Evolutionary conservation across 2,797 vertebrate species (phyloP).

Genomic region (Tiaroga cobitis): DNA sequence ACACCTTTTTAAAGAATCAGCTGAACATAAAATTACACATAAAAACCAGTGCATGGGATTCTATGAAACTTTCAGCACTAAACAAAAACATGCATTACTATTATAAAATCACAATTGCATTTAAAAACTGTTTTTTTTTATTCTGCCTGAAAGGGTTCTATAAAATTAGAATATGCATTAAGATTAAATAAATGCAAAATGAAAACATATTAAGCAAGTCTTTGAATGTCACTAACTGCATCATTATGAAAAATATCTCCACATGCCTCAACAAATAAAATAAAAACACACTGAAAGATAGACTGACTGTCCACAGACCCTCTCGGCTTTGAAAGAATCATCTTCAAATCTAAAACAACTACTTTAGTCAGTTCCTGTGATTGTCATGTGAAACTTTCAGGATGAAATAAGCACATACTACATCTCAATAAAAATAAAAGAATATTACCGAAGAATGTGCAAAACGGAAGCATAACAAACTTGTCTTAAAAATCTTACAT

Average conservation of each 20-base stretch:
- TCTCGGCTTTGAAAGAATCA: neutral
- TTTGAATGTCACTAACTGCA: neutral
- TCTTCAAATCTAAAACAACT: constrained; percentile 1
- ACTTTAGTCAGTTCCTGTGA: neutral
- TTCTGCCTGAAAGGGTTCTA: neutral
- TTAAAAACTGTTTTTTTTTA: neutral
- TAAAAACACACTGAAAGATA: neutral
- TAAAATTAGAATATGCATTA: neutral
- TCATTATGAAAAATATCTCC: neutral
- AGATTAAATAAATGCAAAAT: neutral
- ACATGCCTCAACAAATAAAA: neutral
- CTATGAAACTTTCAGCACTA: neutral
- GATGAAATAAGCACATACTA: neutral
- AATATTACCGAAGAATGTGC: neutral
- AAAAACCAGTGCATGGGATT: neutral
- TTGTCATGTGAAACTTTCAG: neutral
- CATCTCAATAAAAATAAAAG: neutral
- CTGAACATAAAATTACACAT: neutral
- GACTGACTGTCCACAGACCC: neutral
- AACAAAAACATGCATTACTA: neutral
- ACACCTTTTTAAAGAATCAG: constrained; percentile 7
- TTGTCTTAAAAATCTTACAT: neutral
- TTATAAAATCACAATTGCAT: no score
- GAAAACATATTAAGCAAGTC: neutral
- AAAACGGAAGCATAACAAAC: neutral